These are phyloP conservation scores for Spinus olivaceus DNA, from an alignment of 2,797 vertebrate genomes.

Conservation along the genomic window DNA sequence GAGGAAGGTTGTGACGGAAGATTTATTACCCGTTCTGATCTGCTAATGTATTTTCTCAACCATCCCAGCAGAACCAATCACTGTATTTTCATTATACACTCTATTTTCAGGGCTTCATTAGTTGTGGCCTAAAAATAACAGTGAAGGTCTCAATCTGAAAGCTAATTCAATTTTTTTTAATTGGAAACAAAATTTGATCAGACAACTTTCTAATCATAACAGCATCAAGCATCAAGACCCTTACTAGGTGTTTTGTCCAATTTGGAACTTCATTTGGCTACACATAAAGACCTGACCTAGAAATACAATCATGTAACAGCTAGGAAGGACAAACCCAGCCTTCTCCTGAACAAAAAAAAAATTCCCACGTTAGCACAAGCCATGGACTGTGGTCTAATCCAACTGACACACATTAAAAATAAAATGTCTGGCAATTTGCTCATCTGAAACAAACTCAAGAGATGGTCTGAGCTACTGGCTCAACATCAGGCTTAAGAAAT, in stretches of 20 bases:
- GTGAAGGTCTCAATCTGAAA: conserved; percentile 7
- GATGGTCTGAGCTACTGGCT: not conserved
- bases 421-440: not conserved
- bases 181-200: conserved; percentile 58
- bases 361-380: not conserved
- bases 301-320: not conserved
- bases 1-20: conserved; percentile 50
- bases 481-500: not conserved
- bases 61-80: conserved; percentile 47
- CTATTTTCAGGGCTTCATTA: conserved; percentile 66
- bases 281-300: conserved; percentile 37
- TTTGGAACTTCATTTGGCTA: conserved; percentile 6
- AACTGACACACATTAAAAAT: not conserved
- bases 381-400: not conserved
- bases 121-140: conserved; percentile 58
- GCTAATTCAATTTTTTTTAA: conserved; percentile 56
- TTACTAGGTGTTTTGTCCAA: conserved; percentile 29
- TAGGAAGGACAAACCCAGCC: not conserved
- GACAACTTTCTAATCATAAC: conserved; percentile 54
- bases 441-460: not conserved
- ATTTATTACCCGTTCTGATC: conserved; percentile 68
- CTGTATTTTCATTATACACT: conserved; percentile 36
- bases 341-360: not conserved
- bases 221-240: conserved; percentile 14
- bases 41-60: conserved; percentile 58